These are phyloP conservation scores for Lasioglossum lativentre DNA, from an alignment of 2,888 invertebrate species.

Conservation along the genomic window DNA sequence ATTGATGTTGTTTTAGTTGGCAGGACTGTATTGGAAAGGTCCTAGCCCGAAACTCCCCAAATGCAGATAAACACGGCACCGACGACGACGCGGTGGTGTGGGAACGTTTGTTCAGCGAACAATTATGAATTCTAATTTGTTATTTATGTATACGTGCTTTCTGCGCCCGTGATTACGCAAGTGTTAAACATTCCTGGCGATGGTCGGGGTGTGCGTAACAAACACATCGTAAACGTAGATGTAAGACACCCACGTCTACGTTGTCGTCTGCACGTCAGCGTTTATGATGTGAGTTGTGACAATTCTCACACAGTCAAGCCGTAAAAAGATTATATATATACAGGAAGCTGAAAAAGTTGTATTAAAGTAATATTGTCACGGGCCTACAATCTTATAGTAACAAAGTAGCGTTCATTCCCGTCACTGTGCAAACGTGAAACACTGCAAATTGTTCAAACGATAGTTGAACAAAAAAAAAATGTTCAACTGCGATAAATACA, in stretches of 20 bases:
- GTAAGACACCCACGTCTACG: not conserved
- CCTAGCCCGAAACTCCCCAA: not conserved
- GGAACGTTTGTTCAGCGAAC: not conserved
- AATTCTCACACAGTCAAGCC: not conserved
- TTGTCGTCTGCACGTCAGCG: constrained; percentile 4
- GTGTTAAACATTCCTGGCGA: constrained; percentile 22
- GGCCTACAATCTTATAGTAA: not conserved
- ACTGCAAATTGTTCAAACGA: not conserved
- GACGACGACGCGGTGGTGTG: not conserved
- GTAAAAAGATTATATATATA: constrained; percentile 20
- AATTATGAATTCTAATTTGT: constrained; percentile 31
- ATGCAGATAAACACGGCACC: not conserved
- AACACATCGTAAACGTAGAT: not conserved
- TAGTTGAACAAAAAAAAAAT: not conserved
- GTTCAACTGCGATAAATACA: not conserved
- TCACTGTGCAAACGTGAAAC: not conserved
- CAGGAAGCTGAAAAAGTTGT: constrained; percentile 11
- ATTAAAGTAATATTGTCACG: not conserved
- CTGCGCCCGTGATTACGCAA: constrained; percentile 40
- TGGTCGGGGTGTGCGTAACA: constrained; percentile 7
- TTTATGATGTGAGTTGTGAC: constrained; percentile 4
- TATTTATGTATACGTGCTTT: constrained; percentile 23
- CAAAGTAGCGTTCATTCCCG: not conserved
- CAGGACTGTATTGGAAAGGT: not conserved
- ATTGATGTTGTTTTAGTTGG: not conserved